Conservation (phyloP, 2,888 invertebrate species). For the Pharmacophagus antenor region DNA sequence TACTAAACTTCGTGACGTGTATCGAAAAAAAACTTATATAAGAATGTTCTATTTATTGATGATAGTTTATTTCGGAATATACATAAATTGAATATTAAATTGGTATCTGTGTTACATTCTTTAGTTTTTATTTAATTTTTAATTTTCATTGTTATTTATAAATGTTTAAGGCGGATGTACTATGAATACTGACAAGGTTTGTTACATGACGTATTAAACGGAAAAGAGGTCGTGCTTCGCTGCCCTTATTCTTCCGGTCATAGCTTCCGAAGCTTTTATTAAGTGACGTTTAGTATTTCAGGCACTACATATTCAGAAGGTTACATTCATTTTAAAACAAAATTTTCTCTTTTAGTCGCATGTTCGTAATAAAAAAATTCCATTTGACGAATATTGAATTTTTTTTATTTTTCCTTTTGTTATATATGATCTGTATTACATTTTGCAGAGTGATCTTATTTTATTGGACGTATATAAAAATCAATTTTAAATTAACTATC, state of each 20-base stretch:
- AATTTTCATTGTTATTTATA: too few species aligned
- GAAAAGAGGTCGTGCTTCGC: slow-evolving; percentile 18
- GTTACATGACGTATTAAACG: slow-evolving; percentile 12
- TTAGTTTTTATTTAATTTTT: background rate
- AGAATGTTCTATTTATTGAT: background rate
- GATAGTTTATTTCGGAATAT: background rate
- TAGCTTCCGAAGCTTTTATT: slow-evolving; percentile 19
- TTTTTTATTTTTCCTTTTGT: background rate
- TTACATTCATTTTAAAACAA: slow-evolving; percentile 12
- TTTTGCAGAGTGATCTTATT: too few species aligned
- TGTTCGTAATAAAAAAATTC: background rate
- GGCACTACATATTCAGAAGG: slow-evolving; percentile 18
- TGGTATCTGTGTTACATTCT: background rate
- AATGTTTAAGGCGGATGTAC: too few species aligned
- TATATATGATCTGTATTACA: too few species aligned
- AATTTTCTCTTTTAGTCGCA: background rate
- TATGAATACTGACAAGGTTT: slow-evolving; percentile 3
- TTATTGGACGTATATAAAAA: too few species aligned
- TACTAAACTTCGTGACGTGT: background rate
- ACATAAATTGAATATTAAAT: background rate
- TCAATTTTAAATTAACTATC: too few species aligned
- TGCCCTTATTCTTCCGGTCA: slow-evolving; percentile 22
- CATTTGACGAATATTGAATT: background rate
- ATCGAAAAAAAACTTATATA: background rate
- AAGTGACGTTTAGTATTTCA: slow-evolving; percentile 21